These are phyloP conservation scores for Oryzaephilus surinamensis DNA, from an alignment of 1,140 invertebrate genomes.

Conservation along the genomic window DNA sequence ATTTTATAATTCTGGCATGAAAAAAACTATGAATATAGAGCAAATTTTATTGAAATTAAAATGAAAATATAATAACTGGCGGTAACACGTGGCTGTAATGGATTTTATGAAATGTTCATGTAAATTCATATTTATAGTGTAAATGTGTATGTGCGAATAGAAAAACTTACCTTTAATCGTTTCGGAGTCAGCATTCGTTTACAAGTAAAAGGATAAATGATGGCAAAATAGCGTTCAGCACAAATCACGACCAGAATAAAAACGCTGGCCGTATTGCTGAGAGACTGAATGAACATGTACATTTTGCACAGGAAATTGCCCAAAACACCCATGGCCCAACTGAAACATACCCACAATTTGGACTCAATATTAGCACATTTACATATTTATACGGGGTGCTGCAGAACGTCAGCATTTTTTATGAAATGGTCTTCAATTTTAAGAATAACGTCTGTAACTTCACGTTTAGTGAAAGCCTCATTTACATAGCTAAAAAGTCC, in stretches of 20 bases:
- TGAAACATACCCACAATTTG: conserved; percentile 39
- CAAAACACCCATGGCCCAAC: conserved; percentile 68
- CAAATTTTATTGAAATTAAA: too few relatives aligned
- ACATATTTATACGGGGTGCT: background rate
- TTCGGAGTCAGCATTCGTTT: conserved; percentile 62
- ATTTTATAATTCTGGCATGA: too few relatives aligned
- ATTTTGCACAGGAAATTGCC: conserved; percentile 73
- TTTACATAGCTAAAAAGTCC: too few relatives aligned
- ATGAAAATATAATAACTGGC: too few relatives aligned
- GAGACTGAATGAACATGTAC: conserved; percentile 69
- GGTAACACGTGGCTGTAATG: too few relatives aligned
- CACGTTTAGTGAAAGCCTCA: too few relatives aligned
- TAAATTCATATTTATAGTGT: background rate
- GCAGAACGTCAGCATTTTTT: too few relatives aligned
- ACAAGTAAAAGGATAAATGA: conserved; percentile 70
- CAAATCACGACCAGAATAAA: conserved; percentile 72
- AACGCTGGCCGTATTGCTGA: conserved; percentile 73
- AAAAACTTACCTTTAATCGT: conserved; percentile 54
- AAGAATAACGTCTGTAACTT: too few relatives aligned
- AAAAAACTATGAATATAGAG: too few relatives aligned
- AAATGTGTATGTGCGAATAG: too few relatives aligned
- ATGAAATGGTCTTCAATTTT: background rate
- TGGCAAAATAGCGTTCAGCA: conserved; percentile 72
- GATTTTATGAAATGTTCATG: too few relatives aligned
- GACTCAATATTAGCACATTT: background rate